phyloP scores from a whole-genome alignment of 2,888 invertebrate genomes.

The Cataglyphis cursor region DNA sequence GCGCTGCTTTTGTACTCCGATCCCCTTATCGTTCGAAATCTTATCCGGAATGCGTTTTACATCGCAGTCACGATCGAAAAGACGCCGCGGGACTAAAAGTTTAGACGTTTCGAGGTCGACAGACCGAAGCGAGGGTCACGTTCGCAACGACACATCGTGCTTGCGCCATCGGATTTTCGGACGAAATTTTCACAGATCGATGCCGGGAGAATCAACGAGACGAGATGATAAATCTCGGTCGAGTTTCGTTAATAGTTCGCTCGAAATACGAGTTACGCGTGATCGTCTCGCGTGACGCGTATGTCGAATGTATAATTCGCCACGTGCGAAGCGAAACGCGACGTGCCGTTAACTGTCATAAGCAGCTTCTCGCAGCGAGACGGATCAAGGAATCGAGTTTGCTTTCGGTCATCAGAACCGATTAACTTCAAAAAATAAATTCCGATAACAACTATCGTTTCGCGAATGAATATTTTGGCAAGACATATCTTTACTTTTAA shows the following conservation, averaged over 20 bases:
- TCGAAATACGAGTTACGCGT: slow-evolving; percentile 51
- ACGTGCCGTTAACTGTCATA: slow-evolving; percentile 62
- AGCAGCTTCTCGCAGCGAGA: slow-evolving; percentile 36
- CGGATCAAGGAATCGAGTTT: slow-evolving; percentile 30
- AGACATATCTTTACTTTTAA: not conserved
- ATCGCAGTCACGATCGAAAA: slow-evolving; percentile 26
- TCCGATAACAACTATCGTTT: not conserved
- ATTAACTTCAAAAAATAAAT: slow-evolving; percentile 5
- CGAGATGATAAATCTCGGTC: slow-evolving; percentile 68
- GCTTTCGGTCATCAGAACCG: not conserved
- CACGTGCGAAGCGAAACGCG: slow-evolving; percentile 59
- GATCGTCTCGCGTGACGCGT: slow-evolving; percentile 21
- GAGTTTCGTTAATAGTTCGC: slow-evolving; percentile 63
- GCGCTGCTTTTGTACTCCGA: slow-evolving; percentile 14
- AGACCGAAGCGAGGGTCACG: slow-evolving; percentile 52
- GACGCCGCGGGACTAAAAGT: slow-evolving; percentile 28
- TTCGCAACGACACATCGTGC: slow-evolving; percentile 47
- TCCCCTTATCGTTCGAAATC: slow-evolving; percentile 39
- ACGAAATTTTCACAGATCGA: slow-evolving; percentile 55
- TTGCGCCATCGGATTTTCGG: slow-evolving; percentile 45
- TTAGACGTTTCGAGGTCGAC: slow-evolving; percentile 40
- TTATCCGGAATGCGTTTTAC: slow-evolving; percentile 46
- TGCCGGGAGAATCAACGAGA: slow-evolving; percentile 51
- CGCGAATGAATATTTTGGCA: not conserved
- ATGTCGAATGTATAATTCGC: slow-evolving; percentile 65